Evolutionary conservation across 2,113 vertebrate genomes (phyloP).

Genomic region (Myrmecophaga tridactyla): DNA sequence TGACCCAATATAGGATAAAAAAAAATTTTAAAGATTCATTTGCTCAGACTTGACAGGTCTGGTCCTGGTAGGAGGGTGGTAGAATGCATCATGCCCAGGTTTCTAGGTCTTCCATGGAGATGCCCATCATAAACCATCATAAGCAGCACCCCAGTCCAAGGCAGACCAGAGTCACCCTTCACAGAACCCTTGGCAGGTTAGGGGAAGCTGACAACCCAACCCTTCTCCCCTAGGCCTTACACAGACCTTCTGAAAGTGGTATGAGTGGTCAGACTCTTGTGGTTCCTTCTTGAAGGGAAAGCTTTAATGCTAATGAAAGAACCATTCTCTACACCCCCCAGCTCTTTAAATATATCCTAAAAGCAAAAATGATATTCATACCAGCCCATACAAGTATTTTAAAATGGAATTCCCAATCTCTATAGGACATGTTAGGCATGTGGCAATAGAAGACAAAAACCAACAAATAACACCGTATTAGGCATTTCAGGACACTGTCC

Average conservation of each 20-base stretch:
- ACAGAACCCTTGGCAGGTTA: rapidly evolving
- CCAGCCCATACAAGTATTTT: not conserved
- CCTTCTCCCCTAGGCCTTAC: not conserved
- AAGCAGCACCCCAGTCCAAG: rapidly evolving
- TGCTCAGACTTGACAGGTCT: not conserved
- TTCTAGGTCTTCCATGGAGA: rapidly evolving
- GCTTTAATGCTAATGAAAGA: not conserved
- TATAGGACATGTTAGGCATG: not conserved
- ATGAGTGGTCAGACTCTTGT: not conserved
- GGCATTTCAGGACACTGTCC: not conserved
- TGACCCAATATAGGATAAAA: no score
- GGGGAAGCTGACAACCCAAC: not conserved
- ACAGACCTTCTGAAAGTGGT: not conserved
- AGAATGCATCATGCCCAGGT: rapidly evolving
- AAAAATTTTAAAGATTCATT: not conserved
- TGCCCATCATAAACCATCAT: rapidly evolving
- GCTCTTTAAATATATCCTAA: not conserved
- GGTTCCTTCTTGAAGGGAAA: not conserved
- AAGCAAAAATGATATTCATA: not conserved
- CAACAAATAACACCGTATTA: not conserved
- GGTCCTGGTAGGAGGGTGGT: not conserved
- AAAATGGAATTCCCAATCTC: not conserved
- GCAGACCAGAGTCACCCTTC: rapidly evolving
- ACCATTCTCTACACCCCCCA: not conserved
- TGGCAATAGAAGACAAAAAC: not conserved